These are phyloP conservation scores for Agriopis leucophaearia DNA, from an alignment of 2,888 invertebrate genomes.

Conservation along the genomic window DNA sequence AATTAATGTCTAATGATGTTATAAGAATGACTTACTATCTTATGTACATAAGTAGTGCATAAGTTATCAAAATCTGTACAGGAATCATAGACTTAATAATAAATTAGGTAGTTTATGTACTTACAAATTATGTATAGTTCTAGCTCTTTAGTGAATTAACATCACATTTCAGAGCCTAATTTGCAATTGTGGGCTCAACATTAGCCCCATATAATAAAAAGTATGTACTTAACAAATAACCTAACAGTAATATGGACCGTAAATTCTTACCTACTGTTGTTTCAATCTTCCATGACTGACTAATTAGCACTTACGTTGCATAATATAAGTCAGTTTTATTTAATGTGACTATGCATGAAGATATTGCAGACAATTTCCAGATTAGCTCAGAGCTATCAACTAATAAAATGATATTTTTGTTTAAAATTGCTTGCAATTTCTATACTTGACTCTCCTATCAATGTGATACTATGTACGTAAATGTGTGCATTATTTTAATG, in stretches of 20 bases:
- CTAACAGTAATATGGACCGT: slow-evolving; percentile 5
- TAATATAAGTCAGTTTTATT: slow-evolving; percentile 4
- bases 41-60: slow-evolving; percentile 41
- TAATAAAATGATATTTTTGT: slow-evolving; percentile 14
- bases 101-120: slow-evolving; percentile 37
- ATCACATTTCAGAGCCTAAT: slow-evolving; percentile 36
- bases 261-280: not conserved
- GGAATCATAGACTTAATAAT: slow-evolving; percentile 38
- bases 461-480: slow-evolving; percentile 49
- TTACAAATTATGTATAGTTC: slow-evolving; percentile 32
- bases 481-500: slow-evolving; percentile 36
- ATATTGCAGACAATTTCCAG: slow-evolving; percentile 2
- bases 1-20: slow-evolving; percentile 32
- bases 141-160: slow-evolving; percentile 26
- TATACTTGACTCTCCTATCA: slow-evolving; percentile 38
- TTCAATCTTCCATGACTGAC: slow-evolving; percentile 14
- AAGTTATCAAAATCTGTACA: slow-evolving; percentile 40
- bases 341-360: not conserved
- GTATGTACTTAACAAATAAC: slow-evolving; percentile 7
- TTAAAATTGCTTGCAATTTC: slow-evolving; percentile 35
- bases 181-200: slow-evolving; percentile 22
- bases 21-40: slow-evolving; percentile 33
- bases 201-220: slow-evolving; percentile 19
- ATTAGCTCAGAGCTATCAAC: slow-evolving; percentile 8
- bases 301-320: not conserved